Conservation (phyloP, 23 tunicate species). For the Styela plicata region DNA sequence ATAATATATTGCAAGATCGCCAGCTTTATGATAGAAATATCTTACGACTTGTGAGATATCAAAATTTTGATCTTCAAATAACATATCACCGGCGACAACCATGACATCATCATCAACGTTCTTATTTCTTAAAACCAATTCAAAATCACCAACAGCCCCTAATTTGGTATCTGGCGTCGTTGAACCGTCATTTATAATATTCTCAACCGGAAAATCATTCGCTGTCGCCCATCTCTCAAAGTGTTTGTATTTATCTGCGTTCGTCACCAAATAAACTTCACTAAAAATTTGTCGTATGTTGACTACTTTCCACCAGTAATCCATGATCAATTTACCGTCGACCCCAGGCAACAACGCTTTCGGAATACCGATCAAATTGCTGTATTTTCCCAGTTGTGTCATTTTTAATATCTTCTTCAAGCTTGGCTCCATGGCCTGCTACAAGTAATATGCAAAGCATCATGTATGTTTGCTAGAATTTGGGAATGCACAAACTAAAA, state of each 20-base stretch:
- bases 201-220: constrained; percentile 95
- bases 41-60: constrained; percentile 84
- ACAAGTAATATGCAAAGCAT: constrained; percentile 86
- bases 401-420: constrained; percentile 65
- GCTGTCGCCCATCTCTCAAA: constrained; percentile 99
- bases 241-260: constrained; percentile 93
- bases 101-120: constrained; percentile 69
- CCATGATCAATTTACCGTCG: constrained; percentile 62
- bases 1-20: constrained; percentile 85
- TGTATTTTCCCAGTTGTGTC: constrained; percentile 20
- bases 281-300: constrained; percentile 77
- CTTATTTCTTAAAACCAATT: constrained; percentile 61
- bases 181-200: constrained; percentile 91
- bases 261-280: constrained; percentile 89
- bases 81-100: constrained; percentile 97
- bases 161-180: constrained; percentile 66
- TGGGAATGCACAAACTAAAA: background rate
- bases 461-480: background rate
- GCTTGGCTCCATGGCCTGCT: constrained; percentile 78
- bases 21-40: constrained; percentile 65
- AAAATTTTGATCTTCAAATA: constrained; percentile 92
- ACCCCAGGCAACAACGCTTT: constrained; percentile 86
- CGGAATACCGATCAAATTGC: constrained; percentile 67
- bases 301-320: constrained; percentile 88
- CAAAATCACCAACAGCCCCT: constrained; percentile 94